A percentile compares a stretch with the other conserved stretches of the same genome.
phyloP scores from a whole-genome alignment of 2,113 vertebrate species.

The Colius striatus region DNA sequence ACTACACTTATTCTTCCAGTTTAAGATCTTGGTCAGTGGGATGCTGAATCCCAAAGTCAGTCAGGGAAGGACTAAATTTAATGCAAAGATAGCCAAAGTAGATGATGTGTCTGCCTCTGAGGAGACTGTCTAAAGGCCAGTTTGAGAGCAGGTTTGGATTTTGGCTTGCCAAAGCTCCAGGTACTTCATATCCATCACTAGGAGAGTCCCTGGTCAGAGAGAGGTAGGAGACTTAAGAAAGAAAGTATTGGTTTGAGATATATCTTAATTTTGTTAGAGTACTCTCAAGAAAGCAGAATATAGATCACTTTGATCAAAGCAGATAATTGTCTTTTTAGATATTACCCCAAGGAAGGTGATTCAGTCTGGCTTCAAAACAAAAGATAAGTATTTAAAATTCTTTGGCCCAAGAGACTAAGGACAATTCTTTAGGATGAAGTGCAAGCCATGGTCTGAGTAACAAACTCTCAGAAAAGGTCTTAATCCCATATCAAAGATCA shows the following conservation, averaged over 20 bases:
- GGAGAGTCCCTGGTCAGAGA: background rate
- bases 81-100: background rate
- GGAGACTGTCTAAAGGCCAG: background rate
- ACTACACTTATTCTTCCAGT: background rate
- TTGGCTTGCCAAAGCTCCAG: background rate
- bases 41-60: background rate
- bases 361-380: background rate
- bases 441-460: background rate
- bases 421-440: background rate
- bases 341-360: background rate
- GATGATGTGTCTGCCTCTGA: background rate
- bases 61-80: background rate
- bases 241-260: background rate
- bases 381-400: background rate
- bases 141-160: background rate
- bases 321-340: background rate
- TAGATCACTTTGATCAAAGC: background rate
- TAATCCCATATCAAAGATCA: background rate
- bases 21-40: background rate
- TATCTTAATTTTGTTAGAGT: background rate
- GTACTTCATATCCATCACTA: background rate
- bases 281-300: background rate
- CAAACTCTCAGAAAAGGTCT: background rate
- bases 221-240: background rate
- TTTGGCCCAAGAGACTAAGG: background rate